Evolutionary conservation across 1,140 invertebrate species (phyloP), one percentile per base, ranked within the genome.

Genomic region (Leptonema lineaticorne): DNA sequence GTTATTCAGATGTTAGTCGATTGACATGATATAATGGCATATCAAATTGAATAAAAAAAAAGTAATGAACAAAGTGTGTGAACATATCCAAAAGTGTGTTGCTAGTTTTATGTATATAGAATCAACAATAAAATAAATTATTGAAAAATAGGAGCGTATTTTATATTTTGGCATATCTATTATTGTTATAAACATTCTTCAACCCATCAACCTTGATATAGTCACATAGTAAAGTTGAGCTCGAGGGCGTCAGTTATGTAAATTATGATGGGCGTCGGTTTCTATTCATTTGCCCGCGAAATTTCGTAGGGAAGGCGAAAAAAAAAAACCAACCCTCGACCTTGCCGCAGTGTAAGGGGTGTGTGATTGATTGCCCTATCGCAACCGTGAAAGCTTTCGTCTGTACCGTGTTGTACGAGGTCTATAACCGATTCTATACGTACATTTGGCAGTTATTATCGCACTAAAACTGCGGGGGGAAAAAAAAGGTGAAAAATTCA

Each of bases 261-360:
- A 53, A 53, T 53, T 53, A 53, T 53, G 48, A 53, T 6, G 18
- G 24, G 24, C 48, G 48, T 20, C 48, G 24, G 48, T 20, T 53
- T 53, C 48, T 20, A 53, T 53, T 53, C 48, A 53, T 53, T 53
- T 53, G 48, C 18, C 48, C 2, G 11, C 16, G 48, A 14, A 41
- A 53, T 5, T 2, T 20, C 48, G 2, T 16, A 53, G n/a, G 24
- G 48, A 20, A 2, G 22, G 9, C 24, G 18, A 53, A 53, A 20
- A 9, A 14, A 53, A 53, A 53, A 48, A 48, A 53, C n/a, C 9
- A 41, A 16, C 37, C 16, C 1, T 53, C 48, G 48, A 20, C 48
- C 48, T 53, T 53, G 48, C 48, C 48, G 11, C 37, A 11, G 37
- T 4, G n/a, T n/a, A n/a, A n/a, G 37, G 37, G 37, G 37, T 41